Percentiles rank a stretch among this genome's conserved stretches.
These are phyloP conservation scores for Tinea semifulvella DNA, from an alignment of 2,888 invertebrate genomes.

Conservation along the genomic window DNA sequence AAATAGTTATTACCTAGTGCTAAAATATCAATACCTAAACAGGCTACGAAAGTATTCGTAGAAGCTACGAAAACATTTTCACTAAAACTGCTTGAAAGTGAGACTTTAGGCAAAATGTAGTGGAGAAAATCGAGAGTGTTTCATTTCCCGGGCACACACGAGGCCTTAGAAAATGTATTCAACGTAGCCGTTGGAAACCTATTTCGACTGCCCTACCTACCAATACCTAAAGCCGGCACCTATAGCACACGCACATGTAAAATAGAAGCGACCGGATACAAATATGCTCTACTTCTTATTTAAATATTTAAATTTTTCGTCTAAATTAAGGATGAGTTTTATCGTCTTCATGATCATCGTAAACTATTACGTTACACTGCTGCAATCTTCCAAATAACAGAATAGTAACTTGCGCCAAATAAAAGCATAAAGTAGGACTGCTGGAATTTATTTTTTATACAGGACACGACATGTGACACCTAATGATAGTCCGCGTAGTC, in stretches of 20 bases:
- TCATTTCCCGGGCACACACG: slow-evolving; percentile 33
- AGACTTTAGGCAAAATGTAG: slow-evolving; percentile 33
- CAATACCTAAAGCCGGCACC: slow-evolving; percentile 56
- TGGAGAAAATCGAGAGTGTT: slow-evolving; percentile 37
- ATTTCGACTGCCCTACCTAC: slow-evolving; percentile 53
- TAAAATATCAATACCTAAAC: too few species aligned
- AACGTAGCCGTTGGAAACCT: slow-evolving; percentile 54
- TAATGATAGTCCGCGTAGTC: too few species aligned
- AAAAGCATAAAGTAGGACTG: too few species aligned
- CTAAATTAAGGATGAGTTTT: too few species aligned
- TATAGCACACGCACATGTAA: slow-evolving; percentile 64
- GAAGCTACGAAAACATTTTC: slow-evolving; percentile 25
- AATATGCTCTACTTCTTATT: slow-evolving; percentile 37
- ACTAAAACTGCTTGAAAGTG: slow-evolving; percentile 23
- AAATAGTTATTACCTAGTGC: too few species aligned
- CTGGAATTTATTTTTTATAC: too few species aligned
- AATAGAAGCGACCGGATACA: slow-evolving; percentile 41
- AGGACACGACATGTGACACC: too few species aligned
- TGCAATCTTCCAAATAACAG: too few species aligned
- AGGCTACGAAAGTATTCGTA: too few species aligned
- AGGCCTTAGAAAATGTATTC: slow-evolving; percentile 53
- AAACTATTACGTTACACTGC: too few species aligned
- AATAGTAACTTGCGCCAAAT: too few species aligned
- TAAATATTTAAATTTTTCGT: neutral
- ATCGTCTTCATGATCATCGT: too few species aligned